Conservation (phyloP, 2,888 invertebrate genomes). For the Apamea crenata region DNA sequence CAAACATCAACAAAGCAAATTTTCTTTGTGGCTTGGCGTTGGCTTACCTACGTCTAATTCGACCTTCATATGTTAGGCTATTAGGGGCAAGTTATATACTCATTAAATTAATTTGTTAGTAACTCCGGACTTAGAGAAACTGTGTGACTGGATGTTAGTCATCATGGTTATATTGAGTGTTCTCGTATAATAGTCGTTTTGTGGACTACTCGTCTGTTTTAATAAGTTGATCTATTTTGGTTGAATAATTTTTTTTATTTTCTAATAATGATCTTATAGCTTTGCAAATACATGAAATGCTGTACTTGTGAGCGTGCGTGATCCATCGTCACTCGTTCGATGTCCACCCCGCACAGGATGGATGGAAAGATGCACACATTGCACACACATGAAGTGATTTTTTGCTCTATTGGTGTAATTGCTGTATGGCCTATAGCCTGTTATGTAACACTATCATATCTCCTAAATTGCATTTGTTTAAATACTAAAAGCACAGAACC, state of each 20-base stretch:
- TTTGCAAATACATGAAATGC: too few relatives aligned
- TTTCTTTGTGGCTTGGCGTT: constrained; percentile 1
- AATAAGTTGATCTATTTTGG: not conserved
- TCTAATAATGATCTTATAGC: not conserved
- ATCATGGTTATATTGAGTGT: not conserved
- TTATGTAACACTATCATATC: not conserved
- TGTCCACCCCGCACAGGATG: too few relatives aligned
- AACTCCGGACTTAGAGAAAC: not conserved
- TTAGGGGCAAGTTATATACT: constrained; percentile 13
- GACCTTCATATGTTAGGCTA: constrained; percentile 24
- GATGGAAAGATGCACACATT: too few relatives aligned
- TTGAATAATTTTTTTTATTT: not conserved
- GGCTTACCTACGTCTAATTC: not conserved
- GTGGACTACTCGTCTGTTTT: not conserved
- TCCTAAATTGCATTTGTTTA: not conserved
- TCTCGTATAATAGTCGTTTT: not conserved
- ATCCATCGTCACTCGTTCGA: too few relatives aligned
- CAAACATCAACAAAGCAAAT: constrained; percentile 31
- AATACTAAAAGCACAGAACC: too few relatives aligned
- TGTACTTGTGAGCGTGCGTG: too few relatives aligned
- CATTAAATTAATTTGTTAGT: not conserved
- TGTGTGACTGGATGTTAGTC: not conserved
- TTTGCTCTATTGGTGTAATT: too few relatives aligned
- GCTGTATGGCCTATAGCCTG: not conserved
- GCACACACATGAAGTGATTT: too few relatives aligned